Evolutionary conservation across 2,797 vertebrate species (phyloP).

Genomic region (Cygnus olor): DNA sequence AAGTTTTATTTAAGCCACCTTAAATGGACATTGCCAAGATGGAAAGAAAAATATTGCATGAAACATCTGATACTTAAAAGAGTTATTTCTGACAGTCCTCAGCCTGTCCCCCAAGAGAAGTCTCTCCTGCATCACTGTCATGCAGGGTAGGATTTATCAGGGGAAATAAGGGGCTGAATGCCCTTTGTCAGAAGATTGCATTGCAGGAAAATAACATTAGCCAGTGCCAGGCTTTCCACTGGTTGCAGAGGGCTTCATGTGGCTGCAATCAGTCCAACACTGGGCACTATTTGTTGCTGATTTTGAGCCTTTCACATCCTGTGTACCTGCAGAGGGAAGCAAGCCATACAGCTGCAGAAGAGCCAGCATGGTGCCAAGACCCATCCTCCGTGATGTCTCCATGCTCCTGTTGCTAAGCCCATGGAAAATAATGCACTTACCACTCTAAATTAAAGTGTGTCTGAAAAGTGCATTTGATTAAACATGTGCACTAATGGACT

Average conservation of each 20-base stretch:
- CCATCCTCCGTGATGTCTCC: neutral
- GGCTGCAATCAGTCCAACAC: neutral
- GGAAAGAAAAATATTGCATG: constrained; percentile 56
- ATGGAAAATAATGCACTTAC: neutral
- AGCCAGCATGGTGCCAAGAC: accelerated
- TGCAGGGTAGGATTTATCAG: neutral
- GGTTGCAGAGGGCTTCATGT: neutral
- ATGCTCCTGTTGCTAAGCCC: neutral
- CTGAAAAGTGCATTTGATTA: neutral
- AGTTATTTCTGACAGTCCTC: constrained; percentile 7
- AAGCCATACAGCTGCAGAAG: neutral
- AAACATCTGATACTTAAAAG: constrained; percentile 36
- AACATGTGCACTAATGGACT: neutral
- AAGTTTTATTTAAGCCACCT: constrained; percentile 30
- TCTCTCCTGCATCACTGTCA: neutral
- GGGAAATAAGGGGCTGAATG: neutral
- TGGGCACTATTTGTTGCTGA: neutral
- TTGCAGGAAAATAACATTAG: neutral
- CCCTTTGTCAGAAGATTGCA: neutral
- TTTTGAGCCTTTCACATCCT: accelerated
- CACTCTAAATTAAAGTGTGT: neutral
- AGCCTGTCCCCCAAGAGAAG: neutral
- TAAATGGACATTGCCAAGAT: constrained; percentile 24
- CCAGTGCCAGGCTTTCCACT: neutral
- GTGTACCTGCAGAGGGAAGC: neutral